phyloP scores from a whole-genome alignment of 1,140 invertebrate species.

The Drosophila mojavensis region DNA sequence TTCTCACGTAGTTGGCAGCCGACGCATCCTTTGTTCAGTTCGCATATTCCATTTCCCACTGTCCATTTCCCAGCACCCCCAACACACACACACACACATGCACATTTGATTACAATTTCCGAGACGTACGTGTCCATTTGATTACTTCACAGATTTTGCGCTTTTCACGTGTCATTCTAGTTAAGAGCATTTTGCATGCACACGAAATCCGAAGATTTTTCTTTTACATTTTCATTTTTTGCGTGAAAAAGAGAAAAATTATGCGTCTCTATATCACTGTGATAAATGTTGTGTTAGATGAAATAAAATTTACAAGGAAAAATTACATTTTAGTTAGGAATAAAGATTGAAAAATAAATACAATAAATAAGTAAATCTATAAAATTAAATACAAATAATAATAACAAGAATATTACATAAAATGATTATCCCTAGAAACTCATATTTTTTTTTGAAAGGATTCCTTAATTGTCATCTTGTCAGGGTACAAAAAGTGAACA shows the following conservation, averaged over 20 bases:
- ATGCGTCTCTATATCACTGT: slow-evolving; percentile 24
- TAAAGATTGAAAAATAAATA: too few species aligned
- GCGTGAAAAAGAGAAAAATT: slow-evolving; percentile 61
- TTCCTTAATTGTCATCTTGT: neutral
- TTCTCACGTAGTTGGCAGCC: slow-evolving; percentile 39
- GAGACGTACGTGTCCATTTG: slow-evolving; percentile 72
- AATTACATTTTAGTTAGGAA: too few species aligned
- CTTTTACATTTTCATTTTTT: slow-evolving; percentile 35
- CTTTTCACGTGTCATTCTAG: slow-evolving; percentile 78
- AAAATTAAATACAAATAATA: too few species aligned
- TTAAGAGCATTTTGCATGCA: slow-evolving; percentile 80
- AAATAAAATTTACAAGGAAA: too few species aligned
- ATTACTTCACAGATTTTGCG: slow-evolving; percentile 76
- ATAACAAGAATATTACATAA: too few species aligned
- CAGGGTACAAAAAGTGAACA: slow-evolving; percentile 23
- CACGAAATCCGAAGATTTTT: slow-evolving; percentile 54
- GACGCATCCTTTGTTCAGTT: slow-evolving; percentile 35
- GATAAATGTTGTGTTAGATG: slow-evolving; percentile 5
- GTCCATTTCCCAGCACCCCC: slow-evolving; percentile 22
- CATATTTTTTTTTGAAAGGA: too few species aligned
- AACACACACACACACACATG: slow-evolving; percentile 26
- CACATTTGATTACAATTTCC: slow-evolving; percentile 51
- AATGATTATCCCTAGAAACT: too few species aligned
- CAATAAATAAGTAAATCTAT: too few species aligned
- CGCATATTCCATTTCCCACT: slow-evolving; percentile 34